Conservation (phyloP, 2,113 vertebrate species). For the Laticauda laticaudata region DNA sequence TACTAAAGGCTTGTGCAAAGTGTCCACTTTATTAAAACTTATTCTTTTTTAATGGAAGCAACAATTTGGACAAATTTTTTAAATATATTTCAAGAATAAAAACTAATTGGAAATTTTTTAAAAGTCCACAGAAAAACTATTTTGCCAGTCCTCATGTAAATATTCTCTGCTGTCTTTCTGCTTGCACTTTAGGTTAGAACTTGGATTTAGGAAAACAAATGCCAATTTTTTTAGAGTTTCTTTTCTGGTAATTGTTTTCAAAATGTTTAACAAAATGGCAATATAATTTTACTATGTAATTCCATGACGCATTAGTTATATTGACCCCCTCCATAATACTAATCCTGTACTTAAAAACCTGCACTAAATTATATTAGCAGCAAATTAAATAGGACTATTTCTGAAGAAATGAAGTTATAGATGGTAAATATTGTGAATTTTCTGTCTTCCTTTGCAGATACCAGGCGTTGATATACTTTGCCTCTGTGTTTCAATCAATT, state of each 20-base stretch:
- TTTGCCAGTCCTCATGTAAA: not conserved
- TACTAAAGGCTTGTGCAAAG: not conserved
- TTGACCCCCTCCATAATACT: not conserved
- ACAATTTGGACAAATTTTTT: not conserved
- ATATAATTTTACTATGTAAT: not conserved
- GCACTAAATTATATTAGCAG: not conserved
- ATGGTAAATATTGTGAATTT: not conserved
- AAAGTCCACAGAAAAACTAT: not conserved
- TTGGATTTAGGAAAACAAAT: not conserved
- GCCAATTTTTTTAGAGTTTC: not conserved
- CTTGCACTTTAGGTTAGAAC: not conserved
- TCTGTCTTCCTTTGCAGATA: conserved; percentile 72
- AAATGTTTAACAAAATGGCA: not conserved
- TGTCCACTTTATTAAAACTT: not conserved
- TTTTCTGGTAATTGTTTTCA: not conserved
- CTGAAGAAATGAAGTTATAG: not conserved
- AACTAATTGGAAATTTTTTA: not conserved
- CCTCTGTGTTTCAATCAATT: conserved; percentile 84
- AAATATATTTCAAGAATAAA: not conserved
- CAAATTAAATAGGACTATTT: not conserved
- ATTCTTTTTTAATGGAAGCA: not conserved
- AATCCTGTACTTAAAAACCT: not conserved
- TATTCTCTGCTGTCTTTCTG: not conserved
- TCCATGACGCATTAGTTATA: not conserved
- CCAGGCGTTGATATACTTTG: conserved; percentile 88